These are phyloP conservation scores for Aerospiza tachiro DNA, from an alignment of 2,797 vertebrate species.

Conservation along the genomic window DNA sequence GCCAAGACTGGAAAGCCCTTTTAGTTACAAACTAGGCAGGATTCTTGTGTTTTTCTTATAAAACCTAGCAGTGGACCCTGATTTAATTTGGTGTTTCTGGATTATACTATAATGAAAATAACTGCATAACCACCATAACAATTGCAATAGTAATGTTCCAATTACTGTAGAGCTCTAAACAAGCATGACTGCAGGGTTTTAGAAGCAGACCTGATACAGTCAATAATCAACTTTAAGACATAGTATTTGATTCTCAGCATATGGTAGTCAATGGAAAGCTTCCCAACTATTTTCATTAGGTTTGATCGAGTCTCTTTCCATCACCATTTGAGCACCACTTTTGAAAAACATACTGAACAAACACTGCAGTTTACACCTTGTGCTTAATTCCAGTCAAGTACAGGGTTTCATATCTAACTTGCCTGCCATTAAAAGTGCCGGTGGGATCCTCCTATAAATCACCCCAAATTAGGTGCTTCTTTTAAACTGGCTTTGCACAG, in stretches of 20 bases:
- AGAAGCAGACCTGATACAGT: neutral
- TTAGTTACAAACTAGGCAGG: neutral
- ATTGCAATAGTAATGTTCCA: neutral
- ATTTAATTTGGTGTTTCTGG: neutral
- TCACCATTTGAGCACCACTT: neutral
- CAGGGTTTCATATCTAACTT: neutral
- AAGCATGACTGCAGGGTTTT: neutral
- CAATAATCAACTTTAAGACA: neutral
- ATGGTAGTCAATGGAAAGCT: neutral
- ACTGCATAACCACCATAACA: neutral
- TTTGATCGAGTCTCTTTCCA: neutral
- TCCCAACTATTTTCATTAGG: neutral
- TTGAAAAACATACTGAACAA: neutral
- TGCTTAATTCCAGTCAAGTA: neutral
- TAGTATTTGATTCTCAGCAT: neutral
- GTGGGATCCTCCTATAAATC: neutral
- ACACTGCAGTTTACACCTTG: neutral
- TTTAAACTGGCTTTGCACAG: neutral
- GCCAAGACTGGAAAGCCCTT: neutral
- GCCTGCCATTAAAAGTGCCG: neutral
- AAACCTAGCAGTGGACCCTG: neutral
- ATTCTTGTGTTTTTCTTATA: neutral
- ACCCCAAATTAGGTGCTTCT: neutral
- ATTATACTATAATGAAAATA: neutral
- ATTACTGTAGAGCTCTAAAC: neutral